Conservation (phyloP, 2,797 vertebrate genomes). For the Coranthus polyacanthus region DNA sequence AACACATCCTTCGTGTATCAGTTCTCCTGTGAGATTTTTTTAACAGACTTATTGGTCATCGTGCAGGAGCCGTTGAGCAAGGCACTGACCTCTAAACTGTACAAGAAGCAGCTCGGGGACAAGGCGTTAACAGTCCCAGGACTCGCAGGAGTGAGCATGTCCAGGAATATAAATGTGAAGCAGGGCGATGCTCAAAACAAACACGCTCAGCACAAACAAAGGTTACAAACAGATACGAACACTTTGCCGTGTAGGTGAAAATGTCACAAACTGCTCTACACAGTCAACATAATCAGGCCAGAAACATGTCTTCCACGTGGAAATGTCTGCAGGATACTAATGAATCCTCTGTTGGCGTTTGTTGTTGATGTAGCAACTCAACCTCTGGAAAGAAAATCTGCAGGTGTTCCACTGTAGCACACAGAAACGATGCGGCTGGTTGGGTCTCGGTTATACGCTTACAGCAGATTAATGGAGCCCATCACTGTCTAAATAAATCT, state of each 20-base stretch:
- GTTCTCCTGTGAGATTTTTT: too few relatives aligned
- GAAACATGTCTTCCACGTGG: background rate
- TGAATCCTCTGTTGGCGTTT: background rate
- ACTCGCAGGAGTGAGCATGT: constrained; percentile 7
- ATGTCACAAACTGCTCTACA: background rate
- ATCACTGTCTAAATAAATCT: constrained; percentile 20
- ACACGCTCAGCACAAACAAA: constrained; percentile 30
- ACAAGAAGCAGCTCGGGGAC: background rate
- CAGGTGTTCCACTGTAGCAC: background rate
- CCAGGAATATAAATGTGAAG: constrained; percentile 25
- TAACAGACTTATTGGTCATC: background rate
- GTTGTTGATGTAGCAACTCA: background rate
- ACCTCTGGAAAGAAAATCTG: background rate
- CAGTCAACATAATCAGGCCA: background rate
- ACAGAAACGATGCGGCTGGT: background rate
- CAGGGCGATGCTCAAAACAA: background rate
- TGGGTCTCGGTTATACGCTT: background rate
- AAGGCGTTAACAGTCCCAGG: background rate
- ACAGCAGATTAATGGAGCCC: constrained; percentile 11
- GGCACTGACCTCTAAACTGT: background rate
- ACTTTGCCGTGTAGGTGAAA: too few relatives aligned
- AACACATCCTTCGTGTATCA: too few relatives aligned
- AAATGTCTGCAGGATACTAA: constrained; percentile 1
- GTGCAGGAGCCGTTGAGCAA: constrained; percentile 8
- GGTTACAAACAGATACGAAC: constrained; percentile 2